phyloP scores from a whole-genome alignment of 1,140 invertebrate species.

The Berghia stephanieae region DNA sequence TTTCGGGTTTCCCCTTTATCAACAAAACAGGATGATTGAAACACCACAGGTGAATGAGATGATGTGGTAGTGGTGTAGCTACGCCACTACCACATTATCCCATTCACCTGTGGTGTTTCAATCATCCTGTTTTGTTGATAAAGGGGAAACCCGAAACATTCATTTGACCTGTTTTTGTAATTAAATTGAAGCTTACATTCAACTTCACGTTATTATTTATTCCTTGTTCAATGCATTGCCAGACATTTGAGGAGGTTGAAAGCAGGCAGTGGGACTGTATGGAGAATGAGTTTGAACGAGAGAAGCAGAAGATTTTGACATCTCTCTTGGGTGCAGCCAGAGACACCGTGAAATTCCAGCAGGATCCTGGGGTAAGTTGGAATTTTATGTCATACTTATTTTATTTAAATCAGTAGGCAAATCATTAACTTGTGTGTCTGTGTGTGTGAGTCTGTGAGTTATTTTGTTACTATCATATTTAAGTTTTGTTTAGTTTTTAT shows the following conservation, averaged over 20 bases:
- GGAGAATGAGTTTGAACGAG: conserved; percentile 86
- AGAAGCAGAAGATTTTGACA: conserved; percentile 88
- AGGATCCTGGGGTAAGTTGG: conserved; percentile 62
- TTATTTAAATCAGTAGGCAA: too few species aligned
- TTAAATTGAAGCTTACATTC: neutral
- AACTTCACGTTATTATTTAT: conserved; percentile 25
- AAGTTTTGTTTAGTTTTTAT: neutral
- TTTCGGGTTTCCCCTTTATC: too few species aligned
- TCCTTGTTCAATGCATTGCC: too few species aligned
- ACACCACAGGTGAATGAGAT: too few species aligned
- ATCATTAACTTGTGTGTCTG: too few species aligned
- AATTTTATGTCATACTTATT: neutral
- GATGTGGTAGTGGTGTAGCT: too few species aligned
- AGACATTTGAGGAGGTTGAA: conserved; percentile 71
- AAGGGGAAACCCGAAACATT: neutral
- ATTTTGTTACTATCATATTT: too few species aligned
- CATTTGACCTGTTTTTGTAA: neutral
- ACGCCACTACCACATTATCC: too few species aligned
- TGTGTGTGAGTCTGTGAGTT: too few species aligned
- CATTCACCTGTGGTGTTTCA: too few species aligned
- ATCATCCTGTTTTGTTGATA: too few species aligned
- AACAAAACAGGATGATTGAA: too few species aligned
- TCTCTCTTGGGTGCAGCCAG: conserved; percentile 85
- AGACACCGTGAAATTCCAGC: conserved; percentile 79
- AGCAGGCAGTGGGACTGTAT: conserved; percentile 83